These are phyloP conservation scores for Aurelia sp. DNA, from an alignment of 30 jellyfish, hydroid and myxozoan genomes.

Conservation along the genomic window DNA sequence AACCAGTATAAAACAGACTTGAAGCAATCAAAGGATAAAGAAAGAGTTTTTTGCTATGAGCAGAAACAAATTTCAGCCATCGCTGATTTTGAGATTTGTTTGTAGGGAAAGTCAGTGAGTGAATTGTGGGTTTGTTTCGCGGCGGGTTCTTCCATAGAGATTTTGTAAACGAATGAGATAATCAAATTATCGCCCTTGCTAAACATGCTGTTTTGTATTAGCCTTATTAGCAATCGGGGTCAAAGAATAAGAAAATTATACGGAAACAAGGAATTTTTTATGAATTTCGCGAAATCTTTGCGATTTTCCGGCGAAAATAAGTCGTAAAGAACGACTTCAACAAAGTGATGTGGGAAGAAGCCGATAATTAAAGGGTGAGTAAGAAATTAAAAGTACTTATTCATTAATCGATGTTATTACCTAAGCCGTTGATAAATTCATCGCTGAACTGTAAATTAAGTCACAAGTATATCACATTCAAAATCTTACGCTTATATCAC, in stretches of 20 bases:
- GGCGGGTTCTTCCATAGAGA: conserved; percentile 52
- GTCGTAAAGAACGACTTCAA: not conserved
- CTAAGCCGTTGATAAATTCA: no score
- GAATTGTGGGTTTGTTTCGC: conserved; percentile 31
- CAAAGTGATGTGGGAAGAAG: not conserved
- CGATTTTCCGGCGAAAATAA: no score
- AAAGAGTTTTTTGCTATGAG: no score
- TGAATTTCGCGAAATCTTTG: no score
- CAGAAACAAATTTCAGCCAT: no score
- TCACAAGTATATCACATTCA: not conserved
- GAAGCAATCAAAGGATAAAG: no score
- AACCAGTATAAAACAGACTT: no score
- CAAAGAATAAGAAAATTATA: no score
- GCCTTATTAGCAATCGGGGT: conserved; percentile 10
- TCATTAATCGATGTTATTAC: no score
- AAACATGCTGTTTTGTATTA: conserved; percentile 5
- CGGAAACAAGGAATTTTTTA: no score
- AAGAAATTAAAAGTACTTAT: not conserved
- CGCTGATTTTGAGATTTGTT: conserved; percentile 19
- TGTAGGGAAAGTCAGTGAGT: conserved; percentile 34
- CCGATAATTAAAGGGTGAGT: not conserved
- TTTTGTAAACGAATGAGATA: conserved; percentile 60
- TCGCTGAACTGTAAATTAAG: not conserved
- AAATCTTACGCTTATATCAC: not conserved
- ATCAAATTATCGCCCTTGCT: conserved; percentile 39